phyloP scores from a whole-genome alignment of 2,113 vertebrate genomes.

The Philantomba maxwellii region DNA sequence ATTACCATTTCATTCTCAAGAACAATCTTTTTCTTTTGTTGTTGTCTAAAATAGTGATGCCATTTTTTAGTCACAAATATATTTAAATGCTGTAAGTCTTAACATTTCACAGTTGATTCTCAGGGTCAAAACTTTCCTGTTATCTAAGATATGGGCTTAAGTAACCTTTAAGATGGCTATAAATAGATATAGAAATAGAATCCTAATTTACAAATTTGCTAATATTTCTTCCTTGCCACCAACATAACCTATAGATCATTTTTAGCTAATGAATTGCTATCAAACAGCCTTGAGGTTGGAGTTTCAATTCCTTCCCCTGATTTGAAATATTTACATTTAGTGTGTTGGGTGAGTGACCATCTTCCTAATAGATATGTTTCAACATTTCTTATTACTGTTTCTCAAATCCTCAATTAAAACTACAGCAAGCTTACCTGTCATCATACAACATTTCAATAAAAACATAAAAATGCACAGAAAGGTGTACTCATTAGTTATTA shows the following conservation, averaged over 20 bases:
- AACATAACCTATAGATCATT: neutral
- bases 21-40: neutral
- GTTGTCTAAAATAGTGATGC: neutral
- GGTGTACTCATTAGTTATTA: neutral
- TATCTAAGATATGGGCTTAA: neutral
- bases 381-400: neutral
- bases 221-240: too few relatives aligned
- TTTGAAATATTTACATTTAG: conserved; percentile 1
- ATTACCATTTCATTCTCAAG: neutral
- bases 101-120: neutral
- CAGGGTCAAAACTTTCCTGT: neutral
- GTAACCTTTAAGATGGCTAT: neutral
- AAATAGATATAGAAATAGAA: too few relatives aligned
- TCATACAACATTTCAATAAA: conserved; percentile 8
- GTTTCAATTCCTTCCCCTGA: neutral
- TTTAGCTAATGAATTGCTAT: neutral
- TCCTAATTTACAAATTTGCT: too few relatives aligned
- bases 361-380: neutral
- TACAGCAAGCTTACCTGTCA: neutral
- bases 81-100: neutral
- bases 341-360: neutral
- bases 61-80: neutral
- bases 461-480: neutral
- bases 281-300: neutral
- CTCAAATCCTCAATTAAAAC: conserved; percentile 19